A percentile compares a stretch with the other conserved stretches of the same genome.
Conservation (phyloP, 2,113 vertebrate genomes). For the Eretmochelys imbricata region DNA sequence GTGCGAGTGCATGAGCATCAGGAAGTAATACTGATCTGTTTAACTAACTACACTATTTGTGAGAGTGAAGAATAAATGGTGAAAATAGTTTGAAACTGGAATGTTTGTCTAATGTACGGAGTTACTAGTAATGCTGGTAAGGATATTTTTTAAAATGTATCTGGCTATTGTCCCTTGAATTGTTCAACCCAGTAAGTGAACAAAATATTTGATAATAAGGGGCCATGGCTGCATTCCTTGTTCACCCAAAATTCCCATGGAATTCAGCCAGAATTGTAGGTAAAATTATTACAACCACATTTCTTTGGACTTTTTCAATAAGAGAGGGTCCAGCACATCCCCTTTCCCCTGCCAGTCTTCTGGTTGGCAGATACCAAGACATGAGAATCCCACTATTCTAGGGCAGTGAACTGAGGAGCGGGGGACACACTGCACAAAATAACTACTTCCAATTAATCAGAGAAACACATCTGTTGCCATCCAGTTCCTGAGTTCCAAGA, state of each 20-base stretch:
- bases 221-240: background rate
- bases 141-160: background rate
- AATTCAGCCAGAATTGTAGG: background rate
- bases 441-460: background rate
- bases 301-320: background rate
- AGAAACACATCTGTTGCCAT: background rate
- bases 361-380: slow-evolving; percentile 9
- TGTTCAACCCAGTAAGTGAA: background rate
- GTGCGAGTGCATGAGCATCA: background rate
- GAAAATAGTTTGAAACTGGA: background rate
- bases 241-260: background rate
- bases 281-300: background rate
- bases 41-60: background rate
- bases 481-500: background rate
- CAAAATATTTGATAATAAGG: background rate
- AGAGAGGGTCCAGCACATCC: background rate
- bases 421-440: background rate
- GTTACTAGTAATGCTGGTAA: background rate
- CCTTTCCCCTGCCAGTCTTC: slow-evolving; percentile 1
- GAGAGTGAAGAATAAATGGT: background rate
- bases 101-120: background rate
- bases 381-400: background rate
- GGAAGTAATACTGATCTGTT: rapidly evolving
- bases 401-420: background rate
- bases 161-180: background rate